A percentile compares a stretch with the other conserved stretches of the same genome.
Conservation (phyloP, 2,113 vertebrate genomes). For the Hypocryptadius cinnamomeus region DNA sequence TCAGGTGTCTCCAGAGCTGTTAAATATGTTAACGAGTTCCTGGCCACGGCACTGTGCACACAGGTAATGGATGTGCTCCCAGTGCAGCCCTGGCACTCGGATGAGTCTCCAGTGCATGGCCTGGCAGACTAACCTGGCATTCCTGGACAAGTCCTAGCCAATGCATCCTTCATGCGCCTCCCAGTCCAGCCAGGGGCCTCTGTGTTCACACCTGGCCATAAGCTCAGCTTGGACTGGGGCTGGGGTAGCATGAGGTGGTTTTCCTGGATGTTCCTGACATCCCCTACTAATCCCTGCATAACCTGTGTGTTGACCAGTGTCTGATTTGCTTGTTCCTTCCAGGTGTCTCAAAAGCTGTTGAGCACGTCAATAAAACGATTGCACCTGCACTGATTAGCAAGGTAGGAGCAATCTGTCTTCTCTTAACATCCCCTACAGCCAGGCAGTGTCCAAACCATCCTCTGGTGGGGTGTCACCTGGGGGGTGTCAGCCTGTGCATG, state of each 20-base stretch:
- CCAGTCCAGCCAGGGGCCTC: neutral
- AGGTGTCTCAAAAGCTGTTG: constrained; percentile 99
- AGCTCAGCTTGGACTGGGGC: neutral
- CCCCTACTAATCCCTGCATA: constrained; percentile 69
- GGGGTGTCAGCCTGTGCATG: neutral
- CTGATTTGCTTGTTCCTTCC: constrained; percentile 90
- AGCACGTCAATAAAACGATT: constrained; percentile 98
- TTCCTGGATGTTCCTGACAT: constrained; percentile 4
- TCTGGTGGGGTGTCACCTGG: neutral
- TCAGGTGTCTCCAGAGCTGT: constrained; percentile 96
- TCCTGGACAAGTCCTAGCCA: constrained; percentile 65
- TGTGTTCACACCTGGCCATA: neutral
- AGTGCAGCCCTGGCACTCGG: constrained; percentile 30
- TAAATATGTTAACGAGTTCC: constrained; percentile 98
- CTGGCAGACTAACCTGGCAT: constrained; percentile 76
- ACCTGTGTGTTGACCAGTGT: constrained; percentile 76
- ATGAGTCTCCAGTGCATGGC: constrained; percentile 72
- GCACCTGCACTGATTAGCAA: constrained; percentile 96
- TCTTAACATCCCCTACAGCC: constrained; percentile 55
- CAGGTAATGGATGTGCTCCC: constrained; percentile 83
- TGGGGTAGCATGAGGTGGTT: neutral
- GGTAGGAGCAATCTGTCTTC: constrained; percentile 86
- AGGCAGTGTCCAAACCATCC: neutral
- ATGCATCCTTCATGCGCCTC: neutral
- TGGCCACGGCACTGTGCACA: constrained; percentile 93